Percentiles rank a stretch among this genome's conserved stretches.
These are phyloP conservation scores for Plotosus lineatus DNA, from an alignment of 2,113 vertebrate species.

Conservation along the genomic window DNA sequence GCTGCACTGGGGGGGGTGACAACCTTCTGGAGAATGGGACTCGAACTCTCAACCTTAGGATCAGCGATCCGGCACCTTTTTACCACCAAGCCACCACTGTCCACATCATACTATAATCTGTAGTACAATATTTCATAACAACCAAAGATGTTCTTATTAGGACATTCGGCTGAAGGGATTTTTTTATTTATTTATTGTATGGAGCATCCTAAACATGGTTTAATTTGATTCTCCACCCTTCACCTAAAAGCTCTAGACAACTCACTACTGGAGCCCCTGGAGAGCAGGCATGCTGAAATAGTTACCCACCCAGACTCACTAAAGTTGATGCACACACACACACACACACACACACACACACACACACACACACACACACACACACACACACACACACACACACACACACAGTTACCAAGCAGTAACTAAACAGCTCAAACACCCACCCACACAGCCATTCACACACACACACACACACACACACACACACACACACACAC, in stretches of 20 bases:
- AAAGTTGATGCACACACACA: slow-evolving; percentile 17
- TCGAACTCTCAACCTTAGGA: too few species aligned
- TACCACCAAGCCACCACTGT: too few species aligned
- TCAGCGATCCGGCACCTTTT: too few species aligned
- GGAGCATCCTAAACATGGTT: slow-evolving; percentile 3
- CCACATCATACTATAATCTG: not conserved
- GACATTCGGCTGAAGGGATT: not conserved
- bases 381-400: not conserved
- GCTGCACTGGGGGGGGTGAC: too few species aligned
- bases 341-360: slow-evolving; percentile 17
- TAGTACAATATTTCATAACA: not conserved
- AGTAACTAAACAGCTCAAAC: slow-evolving; percentile 1
- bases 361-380: slow-evolving; percentile 7
- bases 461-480: slow-evolving; percentile 3
- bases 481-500: slow-evolving; percentile 28
- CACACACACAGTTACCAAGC: slow-evolving; percentile 42
- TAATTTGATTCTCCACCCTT: slow-evolving; percentile 18
- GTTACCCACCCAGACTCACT: slow-evolving; percentile 37
- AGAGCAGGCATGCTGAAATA: slow-evolving; percentile 42
- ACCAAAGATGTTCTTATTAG: not conserved
- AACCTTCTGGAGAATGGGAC: too few species aligned
- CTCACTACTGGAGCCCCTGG: slow-evolving; percentile 35
- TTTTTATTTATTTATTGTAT: slow-evolving; percentile 8
- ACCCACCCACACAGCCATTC: slow-evolving; percentile 8
- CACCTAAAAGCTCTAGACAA: slow-evolving; percentile 21